Evolutionary conservation across 2,113 vertebrate species (phyloP).

Genomic region (Bubo blakistoni): DNA sequence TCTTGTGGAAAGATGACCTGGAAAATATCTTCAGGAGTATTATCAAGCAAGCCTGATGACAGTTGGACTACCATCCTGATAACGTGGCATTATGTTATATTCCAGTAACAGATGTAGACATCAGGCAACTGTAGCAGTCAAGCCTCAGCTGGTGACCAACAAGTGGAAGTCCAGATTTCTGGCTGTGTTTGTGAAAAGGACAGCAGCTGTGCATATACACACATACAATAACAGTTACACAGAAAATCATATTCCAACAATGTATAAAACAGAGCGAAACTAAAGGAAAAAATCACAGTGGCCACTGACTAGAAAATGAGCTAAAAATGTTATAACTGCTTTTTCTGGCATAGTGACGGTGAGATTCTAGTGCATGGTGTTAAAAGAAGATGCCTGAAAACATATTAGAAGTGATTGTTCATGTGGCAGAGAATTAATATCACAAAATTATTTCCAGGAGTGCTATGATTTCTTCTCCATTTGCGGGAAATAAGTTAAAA

Average conservation of each 20-base stretch:
- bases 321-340: not conserved
- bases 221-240: not conserved
- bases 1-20: not conserved
- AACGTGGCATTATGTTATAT: not conserved
- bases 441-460: not conserved
- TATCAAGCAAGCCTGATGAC: not conserved
- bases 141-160: not conserved
- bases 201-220: not conserved
- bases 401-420: not conserved
- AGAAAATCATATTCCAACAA: not conserved
- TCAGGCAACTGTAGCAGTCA: not conserved
- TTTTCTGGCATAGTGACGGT: not conserved
- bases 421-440: not conserved
- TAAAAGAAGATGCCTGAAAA: not conserved
- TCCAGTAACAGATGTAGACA: not conserved
- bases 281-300: not conserved
- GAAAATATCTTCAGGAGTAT: not conserved
- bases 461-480: not conserved
- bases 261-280: not conserved
- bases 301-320: not conserved
- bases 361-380: not conserved
- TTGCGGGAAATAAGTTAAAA: not conserved
- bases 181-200: not conserved
- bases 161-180: not conserved
- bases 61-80: not conserved